These are phyloP conservation scores for Pararge aegeria DNA, from an alignment of 1,140 invertebrate species.

Conservation along the genomic window DNA sequence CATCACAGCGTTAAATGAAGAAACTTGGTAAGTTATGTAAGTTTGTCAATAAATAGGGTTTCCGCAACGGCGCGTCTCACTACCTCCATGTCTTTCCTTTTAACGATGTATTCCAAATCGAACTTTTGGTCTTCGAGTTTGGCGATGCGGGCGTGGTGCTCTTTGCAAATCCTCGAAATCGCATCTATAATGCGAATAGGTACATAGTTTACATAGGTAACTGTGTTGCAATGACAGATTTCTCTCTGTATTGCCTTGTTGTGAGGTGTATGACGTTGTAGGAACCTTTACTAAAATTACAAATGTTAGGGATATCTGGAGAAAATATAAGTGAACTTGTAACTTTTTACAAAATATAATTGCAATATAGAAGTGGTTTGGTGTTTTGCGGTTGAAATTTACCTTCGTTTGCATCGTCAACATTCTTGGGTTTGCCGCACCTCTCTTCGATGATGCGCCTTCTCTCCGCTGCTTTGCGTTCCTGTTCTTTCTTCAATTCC, in stretches of 20 bases:
- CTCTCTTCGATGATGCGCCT: slow-evolving; percentile 98
- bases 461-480: slow-evolving; percentile 98
- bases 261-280: slow-evolving; percentile 31
- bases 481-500: slow-evolving; percentile 99
- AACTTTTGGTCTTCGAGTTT: slow-evolving; percentile 97
- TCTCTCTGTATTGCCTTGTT: slow-evolving; percentile 34
- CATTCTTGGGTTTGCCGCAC: slow-evolving; percentile 93
- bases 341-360: slow-evolving; percentile 6
- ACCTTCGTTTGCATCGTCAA: slow-evolving; percentile 96
- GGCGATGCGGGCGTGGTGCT: slow-evolving; percentile 93
- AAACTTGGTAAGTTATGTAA: slow-evolving; percentile 68
- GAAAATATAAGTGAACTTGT: slow-evolving; percentile 6
- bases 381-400: slow-evolving; percentile 48
- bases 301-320: slow-evolving; percentile 13
- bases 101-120: slow-evolving; percentile 98
- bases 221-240: slow-evolving; percentile 28
- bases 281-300: slow-evolving; percentile 4
- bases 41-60: slow-evolving; percentile 59
- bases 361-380: background rate
- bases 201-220: slow-evolving; percentile 48
- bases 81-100: slow-evolving; percentile 98
- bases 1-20: slow-evolving; percentile 61
- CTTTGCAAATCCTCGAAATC: slow-evolving; percentile 90
- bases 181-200: slow-evolving; percentile 81
- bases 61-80: slow-evolving; percentile 53